phyloP scores from a whole-genome alignment of 2,797 vertebrate species.

The Coccyzus lansbergi region DNA sequence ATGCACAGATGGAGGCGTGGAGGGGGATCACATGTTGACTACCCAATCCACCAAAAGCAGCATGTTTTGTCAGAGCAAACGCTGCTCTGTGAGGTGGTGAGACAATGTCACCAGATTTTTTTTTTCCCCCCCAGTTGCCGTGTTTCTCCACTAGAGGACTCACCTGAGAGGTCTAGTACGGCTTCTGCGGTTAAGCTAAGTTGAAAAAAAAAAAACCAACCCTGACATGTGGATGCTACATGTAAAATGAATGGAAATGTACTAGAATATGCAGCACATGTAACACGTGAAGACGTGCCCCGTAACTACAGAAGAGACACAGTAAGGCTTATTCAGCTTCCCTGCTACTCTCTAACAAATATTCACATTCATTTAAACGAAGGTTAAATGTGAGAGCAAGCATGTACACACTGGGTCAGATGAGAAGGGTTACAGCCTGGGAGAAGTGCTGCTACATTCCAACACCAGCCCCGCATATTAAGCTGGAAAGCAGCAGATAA shows the following conservation, averaged over 20 bases:
- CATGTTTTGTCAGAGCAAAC: not conserved
- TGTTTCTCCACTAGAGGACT: conserved; percentile 67
- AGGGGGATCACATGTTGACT: not conserved
- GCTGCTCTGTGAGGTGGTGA: not conserved
- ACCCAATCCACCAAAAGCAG: not conserved
- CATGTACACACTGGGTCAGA: not conserved
- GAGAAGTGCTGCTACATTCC: conserved; percentile 3
- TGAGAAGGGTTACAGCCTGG: not conserved
- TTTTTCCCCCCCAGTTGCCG: not conserved
- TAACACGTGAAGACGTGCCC: not conserved
- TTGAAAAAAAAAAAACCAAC: not conserved
- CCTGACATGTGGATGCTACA: conserved; percentile 47
- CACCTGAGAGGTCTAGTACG: conserved; percentile 54
- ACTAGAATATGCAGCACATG: conserved; percentile 46
- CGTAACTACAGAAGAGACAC: not conserved
- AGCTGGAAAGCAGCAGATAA: conserved; percentile 19
- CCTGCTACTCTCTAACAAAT: not conserved
- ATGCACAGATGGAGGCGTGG: too few species aligned
- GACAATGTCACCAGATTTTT: not conserved
- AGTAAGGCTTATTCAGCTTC: not conserved
- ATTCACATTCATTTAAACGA: not conserved
- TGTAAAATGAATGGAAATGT: conserved; percentile 66
- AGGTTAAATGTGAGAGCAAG: not conserved
- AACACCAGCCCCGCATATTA: not conserved
- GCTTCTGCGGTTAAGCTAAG: conserved; percentile 43